These are phyloP conservation scores for Phoeniculus purpureus DNA, from an alignment of 2,797 vertebrate species.

Conservation along the genomic window DNA sequence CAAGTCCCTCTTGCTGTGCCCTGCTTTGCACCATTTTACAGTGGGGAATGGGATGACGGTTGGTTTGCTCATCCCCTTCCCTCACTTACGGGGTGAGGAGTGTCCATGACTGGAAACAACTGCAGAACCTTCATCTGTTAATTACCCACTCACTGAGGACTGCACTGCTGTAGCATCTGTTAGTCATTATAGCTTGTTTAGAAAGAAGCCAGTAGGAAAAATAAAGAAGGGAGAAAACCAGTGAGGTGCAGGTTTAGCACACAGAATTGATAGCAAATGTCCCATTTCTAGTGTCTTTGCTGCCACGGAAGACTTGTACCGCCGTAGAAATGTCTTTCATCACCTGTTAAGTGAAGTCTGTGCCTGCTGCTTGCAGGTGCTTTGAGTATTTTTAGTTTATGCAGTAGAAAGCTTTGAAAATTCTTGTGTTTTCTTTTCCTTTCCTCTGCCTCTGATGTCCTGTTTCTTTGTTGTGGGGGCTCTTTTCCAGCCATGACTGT, in stretches of 20 bases:
- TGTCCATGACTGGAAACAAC: constrained; percentile 23
- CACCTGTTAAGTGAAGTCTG: constrained; percentile 35
- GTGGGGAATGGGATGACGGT: neutral
- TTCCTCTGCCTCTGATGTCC: neutral
- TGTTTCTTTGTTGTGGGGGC: neutral
- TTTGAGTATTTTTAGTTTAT: constrained; percentile 52
- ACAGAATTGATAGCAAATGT: constrained; percentile 51
- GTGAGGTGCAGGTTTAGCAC: neutral
- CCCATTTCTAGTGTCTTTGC: constrained; percentile 39
- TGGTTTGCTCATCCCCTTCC: neutral
- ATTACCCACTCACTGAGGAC: constrained; percentile 12
- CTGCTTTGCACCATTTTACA: neutral
- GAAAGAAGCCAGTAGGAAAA: constrained; percentile 41
- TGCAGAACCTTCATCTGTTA: constrained; percentile 48
- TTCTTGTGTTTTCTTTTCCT: neutral
- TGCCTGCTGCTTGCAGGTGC: constrained; percentile 30
- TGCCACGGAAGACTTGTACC: constrained; percentile 2
- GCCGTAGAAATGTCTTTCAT: constrained; percentile 42
- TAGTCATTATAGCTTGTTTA: constrained; percentile 29
- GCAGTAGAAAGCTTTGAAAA: constrained; percentile 32
- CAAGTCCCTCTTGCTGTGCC: rapidly evolving
- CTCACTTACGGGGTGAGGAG: neutral
- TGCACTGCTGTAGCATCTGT: constrained; percentile 45
- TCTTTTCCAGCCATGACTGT: neutral
- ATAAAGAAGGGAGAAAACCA: constrained; percentile 1